phyloP scores from a whole-genome alignment of 2,888 invertebrate species.

The Leptinotarsa juncta region DNA sequence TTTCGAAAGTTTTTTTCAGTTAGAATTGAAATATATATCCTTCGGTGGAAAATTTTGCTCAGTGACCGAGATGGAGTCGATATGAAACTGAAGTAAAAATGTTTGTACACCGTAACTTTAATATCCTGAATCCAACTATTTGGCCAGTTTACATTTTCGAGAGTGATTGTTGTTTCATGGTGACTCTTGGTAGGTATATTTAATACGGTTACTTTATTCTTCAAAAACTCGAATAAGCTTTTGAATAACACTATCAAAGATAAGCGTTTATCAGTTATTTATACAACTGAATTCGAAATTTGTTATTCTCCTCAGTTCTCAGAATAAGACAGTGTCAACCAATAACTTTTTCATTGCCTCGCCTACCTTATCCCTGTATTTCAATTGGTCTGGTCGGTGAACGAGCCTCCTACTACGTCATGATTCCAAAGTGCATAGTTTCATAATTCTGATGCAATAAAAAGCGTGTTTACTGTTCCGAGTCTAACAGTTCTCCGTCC shows the following conservation, averaged over 20 bases:
- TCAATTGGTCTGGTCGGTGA: neutral
- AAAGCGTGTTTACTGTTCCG: neutral
- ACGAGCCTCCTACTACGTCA: constrained; percentile 12
- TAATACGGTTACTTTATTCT: too few relatives aligned
- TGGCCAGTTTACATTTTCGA: too few relatives aligned
- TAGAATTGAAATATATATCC: too few relatives aligned
- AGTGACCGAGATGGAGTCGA: too few relatives aligned
- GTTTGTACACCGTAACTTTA: too few relatives aligned
- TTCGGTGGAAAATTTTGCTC: too few relatives aligned
- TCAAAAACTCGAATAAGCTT: too few relatives aligned
- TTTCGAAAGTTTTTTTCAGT: too few relatives aligned
- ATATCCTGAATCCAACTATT: too few relatives aligned
- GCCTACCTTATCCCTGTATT: neutral
- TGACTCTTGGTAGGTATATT: too few relatives aligned
- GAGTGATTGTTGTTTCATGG: too few relatives aligned
- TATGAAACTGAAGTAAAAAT: too few relatives aligned
- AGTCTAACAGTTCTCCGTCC: constrained; percentile 9
- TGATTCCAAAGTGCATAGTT: neutral
- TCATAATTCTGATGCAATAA: constrained; percentile 14
- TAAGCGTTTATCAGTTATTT: neutral
- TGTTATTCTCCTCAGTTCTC: neutral
- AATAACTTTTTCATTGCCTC: neutral
- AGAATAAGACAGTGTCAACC: neutral
- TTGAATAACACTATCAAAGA: neutral
- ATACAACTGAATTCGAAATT: neutral